Percentiles rank a stretch among this genome's conserved stretches.
Conservation (phyloP, 2,113 vertebrate genomes). For the Fregetta grallaria region DNA sequence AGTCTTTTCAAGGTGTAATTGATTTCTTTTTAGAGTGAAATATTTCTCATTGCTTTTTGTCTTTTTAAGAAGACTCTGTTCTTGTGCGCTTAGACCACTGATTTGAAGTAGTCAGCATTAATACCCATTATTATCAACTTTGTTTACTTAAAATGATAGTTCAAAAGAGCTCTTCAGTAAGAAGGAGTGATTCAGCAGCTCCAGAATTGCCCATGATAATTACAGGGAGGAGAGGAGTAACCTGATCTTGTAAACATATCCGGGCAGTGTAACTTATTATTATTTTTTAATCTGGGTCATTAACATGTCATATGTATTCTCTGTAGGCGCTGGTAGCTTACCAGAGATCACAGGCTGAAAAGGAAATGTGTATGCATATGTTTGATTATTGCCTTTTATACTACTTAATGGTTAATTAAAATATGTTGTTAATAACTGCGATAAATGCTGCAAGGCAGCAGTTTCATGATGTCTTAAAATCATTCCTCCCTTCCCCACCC, state of each 20-base stretch:
- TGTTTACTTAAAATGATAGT: slow-evolving; percentile 18
- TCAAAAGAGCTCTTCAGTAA: not conserved
- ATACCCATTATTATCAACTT: not conserved
- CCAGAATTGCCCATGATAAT: slow-evolving; percentile 11
- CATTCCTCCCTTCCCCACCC: not conserved
- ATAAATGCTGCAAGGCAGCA: not conserved
- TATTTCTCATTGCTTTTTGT: not conserved
- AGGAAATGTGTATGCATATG: not conserved
- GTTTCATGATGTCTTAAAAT: not conserved
- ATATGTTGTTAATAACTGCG: not conserved
- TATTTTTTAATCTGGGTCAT: slow-evolving; percentile 68
- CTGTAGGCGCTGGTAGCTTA: not conserved
- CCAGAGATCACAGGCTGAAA: not conserved
- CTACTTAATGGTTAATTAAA: not conserved
- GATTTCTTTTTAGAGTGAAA: not conserved
- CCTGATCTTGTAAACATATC: slow-evolving; percentile 53
- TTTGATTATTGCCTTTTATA: not conserved
- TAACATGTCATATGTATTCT: slow-evolving; percentile 27
- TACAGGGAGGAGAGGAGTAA: slow-evolving; percentile 48
- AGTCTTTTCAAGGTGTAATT: not conserved
- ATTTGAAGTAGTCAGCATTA: not conserved
- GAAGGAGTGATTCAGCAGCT: slow-evolving; percentile 19
- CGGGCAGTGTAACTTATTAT: not conserved
- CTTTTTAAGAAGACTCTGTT: not conserved
- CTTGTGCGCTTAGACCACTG: not conserved